Conservation (phyloP, 2,113 vertebrate species). For the Rutilus rutilus region DNA sequence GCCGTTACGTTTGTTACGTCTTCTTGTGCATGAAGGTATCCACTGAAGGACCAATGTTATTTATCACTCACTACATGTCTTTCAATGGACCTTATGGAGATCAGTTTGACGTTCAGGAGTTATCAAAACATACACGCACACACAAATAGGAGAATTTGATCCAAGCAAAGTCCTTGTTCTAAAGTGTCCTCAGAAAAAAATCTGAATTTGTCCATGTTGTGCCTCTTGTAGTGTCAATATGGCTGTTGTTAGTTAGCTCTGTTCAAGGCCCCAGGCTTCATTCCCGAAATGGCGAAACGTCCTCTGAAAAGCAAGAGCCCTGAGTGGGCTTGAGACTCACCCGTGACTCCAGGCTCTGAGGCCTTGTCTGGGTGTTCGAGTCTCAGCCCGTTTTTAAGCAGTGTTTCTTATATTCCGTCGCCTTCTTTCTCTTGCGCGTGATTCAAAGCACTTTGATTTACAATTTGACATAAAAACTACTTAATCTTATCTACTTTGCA, state of each 20-base stretch:
- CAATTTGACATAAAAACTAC: conserved; percentile 55
- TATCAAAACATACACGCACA: conserved; percentile 34
- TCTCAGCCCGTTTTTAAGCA: conserved; percentile 36
- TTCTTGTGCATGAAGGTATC: background rate
- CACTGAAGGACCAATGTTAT: background rate
- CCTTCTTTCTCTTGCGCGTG: background rate
- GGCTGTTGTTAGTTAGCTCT: conserved; percentile 49
- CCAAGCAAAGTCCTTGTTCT: conserved; percentile 24
- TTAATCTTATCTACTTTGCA: conserved; percentile 22
- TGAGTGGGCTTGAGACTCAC: conserved; percentile 47
- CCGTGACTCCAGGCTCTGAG: conserved; percentile 37
- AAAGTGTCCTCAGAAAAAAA: conserved; percentile 15
- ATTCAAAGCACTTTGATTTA: conserved; percentile 54
- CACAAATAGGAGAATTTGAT: conserved; percentile 10
- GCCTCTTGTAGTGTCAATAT: conserved; percentile 47
- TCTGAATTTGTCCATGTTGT: conserved; percentile 24
- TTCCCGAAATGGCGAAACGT: conserved; percentile 3
- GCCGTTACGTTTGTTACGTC: background rate
- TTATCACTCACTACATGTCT: background rate
- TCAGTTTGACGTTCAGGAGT: conserved; percentile 12
- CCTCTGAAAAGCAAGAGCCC: conserved; percentile 55
- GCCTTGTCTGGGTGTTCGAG: conserved; percentile 22
- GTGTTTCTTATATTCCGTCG: background rate
- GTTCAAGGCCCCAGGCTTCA: conserved; percentile 31
- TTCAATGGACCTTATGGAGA: conserved; percentile 6